A percentile compares a stretch with the other conserved stretches of the same genome.
Conservation (phyloP, 2,113 vertebrate genomes). For the Engraulis encrasicolus region DNA sequence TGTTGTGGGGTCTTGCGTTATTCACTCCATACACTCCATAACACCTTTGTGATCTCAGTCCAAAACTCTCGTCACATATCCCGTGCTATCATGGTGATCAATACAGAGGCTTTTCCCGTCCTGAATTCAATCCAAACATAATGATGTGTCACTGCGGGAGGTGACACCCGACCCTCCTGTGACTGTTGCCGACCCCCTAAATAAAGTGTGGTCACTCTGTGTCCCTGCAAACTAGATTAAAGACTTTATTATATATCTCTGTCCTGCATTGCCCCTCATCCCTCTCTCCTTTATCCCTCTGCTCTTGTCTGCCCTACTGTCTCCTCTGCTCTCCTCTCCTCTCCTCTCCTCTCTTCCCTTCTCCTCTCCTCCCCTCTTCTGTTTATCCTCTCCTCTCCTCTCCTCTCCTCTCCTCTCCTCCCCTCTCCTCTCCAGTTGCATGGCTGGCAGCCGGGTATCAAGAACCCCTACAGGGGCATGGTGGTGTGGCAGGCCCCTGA, state of each 20-base stretch:
- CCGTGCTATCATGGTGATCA: background rate
- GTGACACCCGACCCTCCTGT: background rate
- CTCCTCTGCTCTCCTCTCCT: no score
- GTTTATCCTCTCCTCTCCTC: no score
- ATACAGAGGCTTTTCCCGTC: background rate
- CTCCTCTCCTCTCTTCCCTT: no score
- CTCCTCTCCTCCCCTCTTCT: no score
- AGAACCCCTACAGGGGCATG: conserved; percentile 85
- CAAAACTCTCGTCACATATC: background rate
- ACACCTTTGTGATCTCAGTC: no score
- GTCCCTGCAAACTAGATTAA: conserved; percentile 10
- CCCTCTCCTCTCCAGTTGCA: conserved; percentile 77
- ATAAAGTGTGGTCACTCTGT: background rate
- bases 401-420: background rate
- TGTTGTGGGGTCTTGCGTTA: no score
- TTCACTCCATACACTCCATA: no score
- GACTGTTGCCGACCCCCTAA: background rate
- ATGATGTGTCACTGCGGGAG: background rate
- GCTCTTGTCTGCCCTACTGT: no score
- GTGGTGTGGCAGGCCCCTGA: conserved; percentile 89
- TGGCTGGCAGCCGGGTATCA: conserved; percentile 89
- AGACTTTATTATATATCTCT: background rate
- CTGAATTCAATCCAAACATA: background rate
- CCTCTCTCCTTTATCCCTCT: no score
- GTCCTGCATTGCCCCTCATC: no score